These are phyloP conservation scores for Bugulina stolonifera DNA, from an alignment of 2,888 invertebrate genomes.

Conservation along the genomic window DNA sequence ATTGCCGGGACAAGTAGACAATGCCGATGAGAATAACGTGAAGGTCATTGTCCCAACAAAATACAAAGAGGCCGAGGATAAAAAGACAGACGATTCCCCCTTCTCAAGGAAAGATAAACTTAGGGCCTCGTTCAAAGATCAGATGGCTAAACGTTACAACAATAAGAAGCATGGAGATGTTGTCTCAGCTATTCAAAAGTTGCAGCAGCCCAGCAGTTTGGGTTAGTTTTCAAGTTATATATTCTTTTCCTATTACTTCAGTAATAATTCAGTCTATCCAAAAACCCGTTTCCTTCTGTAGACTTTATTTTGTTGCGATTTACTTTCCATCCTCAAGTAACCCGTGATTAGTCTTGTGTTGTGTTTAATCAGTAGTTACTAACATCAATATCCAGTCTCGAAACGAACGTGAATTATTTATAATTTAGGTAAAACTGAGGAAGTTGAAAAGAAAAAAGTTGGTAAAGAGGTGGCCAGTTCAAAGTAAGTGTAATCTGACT, in stretches of 20 bases:
- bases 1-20: not conserved
- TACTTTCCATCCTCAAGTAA: no score
- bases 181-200: not conserved
- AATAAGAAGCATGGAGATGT: slow-evolving; percentile 22
- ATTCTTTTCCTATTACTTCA: no score
- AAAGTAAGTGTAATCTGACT: not conserved
- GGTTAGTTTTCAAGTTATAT: no score
- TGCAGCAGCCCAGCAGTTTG: not conserved
- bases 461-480: not conserved
- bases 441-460: not conserved
- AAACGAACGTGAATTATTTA: no score
- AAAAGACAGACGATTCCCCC: not conserved
- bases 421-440: not conserved
- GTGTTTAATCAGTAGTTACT: no score
- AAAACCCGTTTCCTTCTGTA: no score
- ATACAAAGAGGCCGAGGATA: not conserved
- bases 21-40: not conserved
- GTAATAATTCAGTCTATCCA: no score
- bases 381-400: no score
- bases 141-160: slow-evolving; percentile 22
- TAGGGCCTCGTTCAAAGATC: slow-evolving; percentile 17
- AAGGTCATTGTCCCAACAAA: slow-evolving; percentile 18
- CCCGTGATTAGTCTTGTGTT: no score
- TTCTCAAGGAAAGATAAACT: slow-evolving; percentile 15
- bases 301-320: no score